Evolutionary conservation across 2,113 vertebrate species (phyloP).

Genomic region (Myotis yumanensis): DNA sequence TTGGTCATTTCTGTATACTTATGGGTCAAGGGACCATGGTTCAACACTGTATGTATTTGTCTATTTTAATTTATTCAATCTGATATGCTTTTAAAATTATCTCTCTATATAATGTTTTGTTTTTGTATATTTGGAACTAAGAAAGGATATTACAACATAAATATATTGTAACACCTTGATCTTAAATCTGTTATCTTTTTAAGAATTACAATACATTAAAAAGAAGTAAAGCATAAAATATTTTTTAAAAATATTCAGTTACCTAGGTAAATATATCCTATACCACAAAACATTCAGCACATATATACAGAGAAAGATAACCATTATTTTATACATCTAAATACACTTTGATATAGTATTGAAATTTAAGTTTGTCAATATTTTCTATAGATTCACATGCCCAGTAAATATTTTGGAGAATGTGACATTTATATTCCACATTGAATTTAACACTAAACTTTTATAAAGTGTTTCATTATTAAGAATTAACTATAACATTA

Average conservation of each 20-base stretch:
- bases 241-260: background rate
- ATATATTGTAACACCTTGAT: background rate
- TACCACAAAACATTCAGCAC: background rate
- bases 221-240: background rate
- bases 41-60: background rate
- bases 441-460: constrained; percentile 69
- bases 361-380: constrained; percentile 61
- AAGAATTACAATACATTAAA: background rate
- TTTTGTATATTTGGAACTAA: background rate
- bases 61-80: background rate
- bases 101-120: background rate
- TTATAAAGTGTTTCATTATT: constrained; percentile 76
- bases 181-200: background rate
- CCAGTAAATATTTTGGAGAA: constrained; percentile 64
- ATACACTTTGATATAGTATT: constrained; percentile 9
- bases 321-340: background rate
- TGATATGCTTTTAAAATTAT: background rate
- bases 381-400: constrained; percentile 60
- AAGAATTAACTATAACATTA: constrained; percentile 79
- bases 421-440: constrained; percentile 32
- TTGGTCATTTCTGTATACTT: background rate
- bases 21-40: background rate
- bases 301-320: background rate
- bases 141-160: background rate
- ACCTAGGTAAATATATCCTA: background rate